Evolutionary conservation across 2,888 invertebrate genomes (phyloP), one percentile per base, ranked within the genome.

Genomic region (Cephus pygmeus): DNA sequence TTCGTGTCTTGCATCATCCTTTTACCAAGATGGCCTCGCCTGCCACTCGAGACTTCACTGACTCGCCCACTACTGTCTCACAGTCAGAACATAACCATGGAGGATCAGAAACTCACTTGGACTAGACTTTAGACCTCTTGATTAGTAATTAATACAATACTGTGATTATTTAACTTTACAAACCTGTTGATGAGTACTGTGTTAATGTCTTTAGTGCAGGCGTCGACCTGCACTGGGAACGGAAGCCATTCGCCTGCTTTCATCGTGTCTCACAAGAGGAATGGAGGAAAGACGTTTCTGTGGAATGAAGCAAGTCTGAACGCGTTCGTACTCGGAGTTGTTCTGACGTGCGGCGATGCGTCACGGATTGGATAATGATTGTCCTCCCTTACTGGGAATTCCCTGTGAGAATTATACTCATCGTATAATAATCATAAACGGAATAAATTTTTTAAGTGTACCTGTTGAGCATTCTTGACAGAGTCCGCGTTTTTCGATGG

Each of bases 1-100:
- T 81, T 82, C 84, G 84, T 80, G 74, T 82, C 82, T 85, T 85
- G 82, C 85, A 81, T 85, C 85, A 85, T 80, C 77, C 73, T 33
- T 75, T 73, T 31, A 73, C 80, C 76, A 85, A 83, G 69, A 76
- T 76, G 76, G 76, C 76, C 36, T 56, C 56, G 56, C 56, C 56
- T 56, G 56, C 23, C 56, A 56, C 23, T 56, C 23, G 56, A 56
- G 56, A 56, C 56, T 56, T 56, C 56, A 56, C 56, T 2, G 56
- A 56, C 56, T 56, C 56, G 56, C 56, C 56, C 56, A 56, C 56
- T 56, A 9, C 56, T 56, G 9, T 56, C 23, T 15, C 23, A 9
- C 23, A 23, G 56, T 23, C 56, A 23, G 23, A 23, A 56, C 9
- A 9, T 56, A 56, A 56, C 23, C 40, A 23, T 36, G 4, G 12